Evolutionary conservation across 64 coral and sea anemone genomes (phyloP).

Genomic region (Montipora capricornis): DNA sequence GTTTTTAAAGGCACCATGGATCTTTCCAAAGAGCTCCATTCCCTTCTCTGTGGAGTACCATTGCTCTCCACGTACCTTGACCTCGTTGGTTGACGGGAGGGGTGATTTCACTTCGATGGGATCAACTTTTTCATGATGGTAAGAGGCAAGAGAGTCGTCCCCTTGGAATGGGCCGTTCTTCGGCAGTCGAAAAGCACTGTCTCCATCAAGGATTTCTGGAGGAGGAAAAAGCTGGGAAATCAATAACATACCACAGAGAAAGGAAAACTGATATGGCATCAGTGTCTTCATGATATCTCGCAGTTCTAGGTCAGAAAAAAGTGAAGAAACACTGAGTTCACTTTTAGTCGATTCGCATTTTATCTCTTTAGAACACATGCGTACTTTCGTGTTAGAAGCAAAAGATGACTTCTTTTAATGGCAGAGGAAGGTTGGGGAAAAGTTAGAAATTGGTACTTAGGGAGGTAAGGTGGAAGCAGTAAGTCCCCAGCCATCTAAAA

Average conservation of each 20-base stretch:
- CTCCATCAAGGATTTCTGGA: conserved; percentile 5
- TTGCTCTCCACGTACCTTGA: background rate
- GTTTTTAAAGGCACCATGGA: background rate
- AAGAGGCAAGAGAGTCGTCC: background rate
- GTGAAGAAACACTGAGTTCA: no score
- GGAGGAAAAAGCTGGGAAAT: background rate
- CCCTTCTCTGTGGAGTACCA: conserved; percentile 63
- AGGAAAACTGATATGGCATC: no score
- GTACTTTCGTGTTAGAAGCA: no score
- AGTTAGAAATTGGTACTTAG: no score
- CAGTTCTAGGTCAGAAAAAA: no score
- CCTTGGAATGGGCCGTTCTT: background rate
- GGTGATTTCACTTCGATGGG: background rate
- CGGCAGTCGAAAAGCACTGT: conserved; percentile 17
- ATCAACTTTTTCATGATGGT: background rate
- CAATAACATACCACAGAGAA: background rate
- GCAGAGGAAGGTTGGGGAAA: no score
- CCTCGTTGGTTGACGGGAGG: background rate
- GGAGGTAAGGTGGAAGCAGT: no score
- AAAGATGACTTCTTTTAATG: no score
- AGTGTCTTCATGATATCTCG: no score
- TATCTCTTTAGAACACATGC: no score
- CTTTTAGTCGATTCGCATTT: no score
- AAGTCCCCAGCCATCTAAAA: no score
- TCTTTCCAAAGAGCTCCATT: conserved; percentile 39